Percentiles rank a stretch among this genome's conserved stretches.
Evolutionary conservation across 2,888 invertebrate species (phyloP).

Genomic region (Catonia carolina): DNA sequence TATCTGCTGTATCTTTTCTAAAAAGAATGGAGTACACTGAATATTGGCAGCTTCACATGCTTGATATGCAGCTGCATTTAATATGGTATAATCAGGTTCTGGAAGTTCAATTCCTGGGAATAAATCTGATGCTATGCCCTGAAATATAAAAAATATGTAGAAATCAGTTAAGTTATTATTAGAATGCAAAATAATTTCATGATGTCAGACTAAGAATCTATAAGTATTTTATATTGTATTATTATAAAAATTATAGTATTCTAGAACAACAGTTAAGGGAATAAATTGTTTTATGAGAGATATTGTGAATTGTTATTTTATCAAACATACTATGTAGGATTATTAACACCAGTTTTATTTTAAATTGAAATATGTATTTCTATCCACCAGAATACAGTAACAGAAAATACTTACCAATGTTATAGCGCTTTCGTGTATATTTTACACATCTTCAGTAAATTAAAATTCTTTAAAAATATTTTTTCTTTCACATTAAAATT

Average conservation of each 20-base stretch:
- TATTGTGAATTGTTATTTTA: too few relatives aligned
- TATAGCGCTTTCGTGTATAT: too few relatives aligned
- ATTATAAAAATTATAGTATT: background rate
- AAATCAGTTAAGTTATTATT: background rate
- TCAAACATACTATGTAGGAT: too few relatives aligned
- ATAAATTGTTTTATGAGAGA: too few relatives aligned
- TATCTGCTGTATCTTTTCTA: conserved; percentile 83
- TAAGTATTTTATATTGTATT: conserved; percentile 11
- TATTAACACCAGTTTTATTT: too few relatives aligned
- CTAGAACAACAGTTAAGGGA: background rate
- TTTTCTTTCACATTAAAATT: too few relatives aligned
- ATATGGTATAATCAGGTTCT: conserved; percentile 66
- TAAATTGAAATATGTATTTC: too few relatives aligned
- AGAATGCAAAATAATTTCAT: background rate
- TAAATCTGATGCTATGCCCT: conserved; percentile 88
- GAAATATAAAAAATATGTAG: conserved; percentile 37
- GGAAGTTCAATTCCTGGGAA: conserved; percentile 82
- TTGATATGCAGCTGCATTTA: conserved; percentile 57
- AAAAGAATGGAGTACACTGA: conserved; percentile 76
- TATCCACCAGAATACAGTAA: too few relatives aligned
- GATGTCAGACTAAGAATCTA: background rate
- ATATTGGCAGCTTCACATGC: conserved; percentile 66
- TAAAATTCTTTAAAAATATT: too few relatives aligned
- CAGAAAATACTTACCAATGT: too few relatives aligned
- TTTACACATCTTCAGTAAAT: too few relatives aligned